Evolutionary conservation across 2,113 vertebrate species (phyloP).

Genomic region (Pterocles gutturalis): DNA sequence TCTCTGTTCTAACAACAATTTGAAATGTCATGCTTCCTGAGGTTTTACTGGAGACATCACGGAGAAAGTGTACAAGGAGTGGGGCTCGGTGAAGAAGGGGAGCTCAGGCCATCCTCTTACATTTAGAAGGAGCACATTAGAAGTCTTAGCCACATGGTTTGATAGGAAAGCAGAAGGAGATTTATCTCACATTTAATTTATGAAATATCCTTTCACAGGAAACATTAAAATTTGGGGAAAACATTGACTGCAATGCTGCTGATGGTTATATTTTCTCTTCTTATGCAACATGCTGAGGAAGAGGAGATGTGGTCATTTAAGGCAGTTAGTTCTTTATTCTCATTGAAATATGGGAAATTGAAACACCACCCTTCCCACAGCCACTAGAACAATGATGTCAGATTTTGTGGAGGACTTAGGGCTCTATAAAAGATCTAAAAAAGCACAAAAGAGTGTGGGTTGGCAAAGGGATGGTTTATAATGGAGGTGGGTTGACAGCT

Average conservation of each 20-base stretch:
- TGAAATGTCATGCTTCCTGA: neutral
- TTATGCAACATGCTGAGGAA: neutral
- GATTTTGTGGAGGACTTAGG: slow-evolving; percentile 8
- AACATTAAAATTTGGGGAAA: neutral
- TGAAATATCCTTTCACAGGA: neutral
- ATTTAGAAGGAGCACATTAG: neutral
- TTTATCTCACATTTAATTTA: neutral
- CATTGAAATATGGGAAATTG: neutral
- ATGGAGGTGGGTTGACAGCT: slow-evolving; percentile 30
- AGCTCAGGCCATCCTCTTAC: neutral
- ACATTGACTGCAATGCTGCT: neutral
- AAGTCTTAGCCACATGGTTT: neutral
- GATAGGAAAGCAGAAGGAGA: neutral
- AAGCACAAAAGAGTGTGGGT: slow-evolving; percentile 15
- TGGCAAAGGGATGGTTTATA: slow-evolving; percentile 12
- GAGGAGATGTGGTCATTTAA: neutral
- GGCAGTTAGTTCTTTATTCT: neutral
- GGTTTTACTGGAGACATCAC: neutral
- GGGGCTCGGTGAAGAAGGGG: neutral
- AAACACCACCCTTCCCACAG: slow-evolving; percentile 25
- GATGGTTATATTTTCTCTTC: neutral
- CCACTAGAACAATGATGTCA: slow-evolving; percentile 31
- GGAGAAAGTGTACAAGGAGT: fast-evolving
- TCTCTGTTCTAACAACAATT: neutral
- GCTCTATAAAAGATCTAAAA: slow-evolving; percentile 7